phyloP scores from a whole-genome alignment of 2,888 invertebrate species.

The Andrena praecox region DNA sequence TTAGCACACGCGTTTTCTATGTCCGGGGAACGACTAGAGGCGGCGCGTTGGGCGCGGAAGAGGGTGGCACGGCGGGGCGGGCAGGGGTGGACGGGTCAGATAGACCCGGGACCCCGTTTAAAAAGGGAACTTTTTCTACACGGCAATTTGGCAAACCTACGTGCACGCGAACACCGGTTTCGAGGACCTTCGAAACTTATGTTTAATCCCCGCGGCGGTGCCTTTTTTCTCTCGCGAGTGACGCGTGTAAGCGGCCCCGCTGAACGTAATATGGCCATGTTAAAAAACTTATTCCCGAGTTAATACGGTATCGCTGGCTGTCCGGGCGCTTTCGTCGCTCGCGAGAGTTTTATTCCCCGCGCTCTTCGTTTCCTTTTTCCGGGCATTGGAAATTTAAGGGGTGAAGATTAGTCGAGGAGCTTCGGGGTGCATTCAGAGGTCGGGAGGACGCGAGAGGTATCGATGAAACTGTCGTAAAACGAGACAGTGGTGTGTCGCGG shows the following conservation, averaged over 20 bases:
- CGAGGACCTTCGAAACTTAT: slow-evolving; percentile 81
- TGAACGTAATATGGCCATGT: slow-evolving; percentile 78
- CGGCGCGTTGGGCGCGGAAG: slow-evolving; percentile 43
- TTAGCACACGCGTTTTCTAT: slow-evolving; percentile 70
- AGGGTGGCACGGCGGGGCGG: slow-evolving; percentile 6
- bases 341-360: slow-evolving; percentile 6
- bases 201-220: slow-evolving; percentile 40
- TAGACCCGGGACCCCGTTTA: slow-evolving; percentile 57
- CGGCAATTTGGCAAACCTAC: slow-evolving; percentile 80
- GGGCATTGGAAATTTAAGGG: no score
- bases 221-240: slow-evolving; percentile 56
- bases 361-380: no score
- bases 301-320: slow-evolving; percentile 47
- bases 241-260: slow-evolving; percentile 44
- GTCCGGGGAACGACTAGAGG: slow-evolving; percentile 61
- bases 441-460: neutral
- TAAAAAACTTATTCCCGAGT: slow-evolving; percentile 76
- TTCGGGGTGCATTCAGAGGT: neutral
- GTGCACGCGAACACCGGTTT: slow-evolving; percentile 72
- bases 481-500: neutral
- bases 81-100: slow-evolving; percentile 35
- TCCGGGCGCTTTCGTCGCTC: slow-evolving; percentile 11
- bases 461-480: slow-evolving; percentile 21
- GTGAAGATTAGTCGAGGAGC: neutral
- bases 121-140: slow-evolving; percentile 77